Percentiles rank a stretch among this genome's conserved stretches.
Evolutionary conservation across 2,113 vertebrate genomes (phyloP).

Genomic region (Pedionomus torquatus): DNA sequence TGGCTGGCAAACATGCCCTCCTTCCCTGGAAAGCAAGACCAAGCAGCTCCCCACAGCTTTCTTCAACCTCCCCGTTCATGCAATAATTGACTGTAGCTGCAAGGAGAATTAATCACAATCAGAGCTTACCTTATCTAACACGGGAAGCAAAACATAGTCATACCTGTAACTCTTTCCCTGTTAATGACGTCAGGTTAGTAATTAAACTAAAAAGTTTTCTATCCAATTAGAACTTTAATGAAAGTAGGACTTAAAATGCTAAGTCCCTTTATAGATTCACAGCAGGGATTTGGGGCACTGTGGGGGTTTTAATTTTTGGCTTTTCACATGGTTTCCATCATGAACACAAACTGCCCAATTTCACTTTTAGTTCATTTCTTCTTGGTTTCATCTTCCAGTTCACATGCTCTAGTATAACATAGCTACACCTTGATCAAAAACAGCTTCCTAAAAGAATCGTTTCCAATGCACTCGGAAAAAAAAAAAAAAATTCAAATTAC

Average conservation of each 20-base stretch:
- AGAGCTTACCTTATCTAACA: not conserved
- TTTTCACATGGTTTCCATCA: not conserved
- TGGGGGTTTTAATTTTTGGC: not conserved
- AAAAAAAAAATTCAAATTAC: no score
- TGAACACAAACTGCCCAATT: not conserved
- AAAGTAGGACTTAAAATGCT: not conserved
- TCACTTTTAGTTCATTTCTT: not conserved
- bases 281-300: not conserved
- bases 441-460: not conserved
- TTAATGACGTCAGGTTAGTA: not conserved
- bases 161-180: not conserved
- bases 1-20: not conserved
- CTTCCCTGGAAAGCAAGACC: not conserved
- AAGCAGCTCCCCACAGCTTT: not conserved
- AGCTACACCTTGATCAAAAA: not conserved
- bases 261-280: not conserved
- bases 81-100: not conserved
- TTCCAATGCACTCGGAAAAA: not conserved
- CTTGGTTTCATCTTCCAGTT: not conserved
- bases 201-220: not conserved
- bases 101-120: not conserved
- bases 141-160: not conserved
- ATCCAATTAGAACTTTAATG: not conserved
- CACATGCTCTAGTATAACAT: not conserved
- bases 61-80: not conserved